phyloP scores from a whole-genome alignment of 2,888 invertebrate species.

The Sminthurinus aureus region DNA sequence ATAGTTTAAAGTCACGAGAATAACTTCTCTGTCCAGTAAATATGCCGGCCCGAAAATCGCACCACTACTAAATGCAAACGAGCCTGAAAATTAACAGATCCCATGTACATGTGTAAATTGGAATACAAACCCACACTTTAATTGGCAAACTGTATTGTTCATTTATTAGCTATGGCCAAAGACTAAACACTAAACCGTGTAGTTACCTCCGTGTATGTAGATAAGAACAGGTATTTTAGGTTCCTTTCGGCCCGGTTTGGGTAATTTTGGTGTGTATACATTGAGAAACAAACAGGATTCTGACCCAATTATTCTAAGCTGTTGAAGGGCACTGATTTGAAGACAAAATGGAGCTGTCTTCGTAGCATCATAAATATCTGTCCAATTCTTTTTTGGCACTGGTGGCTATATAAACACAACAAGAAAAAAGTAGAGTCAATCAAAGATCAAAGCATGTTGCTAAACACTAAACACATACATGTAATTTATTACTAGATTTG shows the following conservation, averaged over 20 bases:
- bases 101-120: too few relatives aligned
- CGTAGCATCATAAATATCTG: conserved; percentile 82
- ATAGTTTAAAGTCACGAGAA: conserved; percentile 51
- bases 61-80: conserved; percentile 29
- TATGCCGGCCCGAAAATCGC: conserved; percentile 46
- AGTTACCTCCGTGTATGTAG: too few relatives aligned
- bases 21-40: conserved; percentile 46
- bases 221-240: too few relatives aligned
- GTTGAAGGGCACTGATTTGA: conserved; percentile 67
- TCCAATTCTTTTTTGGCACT: conserved; percentile 87
- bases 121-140: background rate
- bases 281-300: conserved; percentile 50
- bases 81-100: too few relatives aligned
- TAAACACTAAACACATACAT: too few relatives aligned
- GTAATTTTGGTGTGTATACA: conserved; percentile 49
- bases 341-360: conserved; percentile 85
- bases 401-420: conserved; percentile 65
- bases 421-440: background rate
- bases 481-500: too few relatives aligned
- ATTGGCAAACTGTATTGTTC: background rate
- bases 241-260: too few relatives aligned
- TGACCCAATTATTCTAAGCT: conserved; percentile 33
- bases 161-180: background rate
- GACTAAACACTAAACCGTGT: background rate
- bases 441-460: too few relatives aligned